phyloP scores from a whole-genome alignment of 2,888 invertebrate species.

The Neoscelio sp. region DNA sequence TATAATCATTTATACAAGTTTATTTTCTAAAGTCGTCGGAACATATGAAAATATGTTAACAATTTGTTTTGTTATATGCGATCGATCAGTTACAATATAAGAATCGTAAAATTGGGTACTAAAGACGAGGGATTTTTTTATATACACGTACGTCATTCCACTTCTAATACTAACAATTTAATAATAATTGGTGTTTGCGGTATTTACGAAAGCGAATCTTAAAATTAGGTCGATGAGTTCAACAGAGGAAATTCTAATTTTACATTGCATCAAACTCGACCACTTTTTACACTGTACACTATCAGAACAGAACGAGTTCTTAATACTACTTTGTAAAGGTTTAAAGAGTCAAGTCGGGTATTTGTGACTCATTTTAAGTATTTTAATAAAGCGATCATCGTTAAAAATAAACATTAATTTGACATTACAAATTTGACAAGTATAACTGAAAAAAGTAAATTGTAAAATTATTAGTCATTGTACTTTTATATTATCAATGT shows the following conservation, averaged over 20 bases:
- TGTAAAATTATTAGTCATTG: no score
- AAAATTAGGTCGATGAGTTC: conserved; percentile 12
- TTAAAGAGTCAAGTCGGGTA: no score
- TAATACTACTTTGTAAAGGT: conserved; percentile 51
- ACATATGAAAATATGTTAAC: conserved; percentile 13
- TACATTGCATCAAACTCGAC: conserved; percentile 10
- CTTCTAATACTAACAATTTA: conserved; percentile 6
- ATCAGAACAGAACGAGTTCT: conserved; percentile 44
- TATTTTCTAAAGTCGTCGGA: conserved; percentile 2
- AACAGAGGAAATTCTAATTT: not conserved
- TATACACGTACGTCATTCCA: not conserved
- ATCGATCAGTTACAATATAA: not conserved
- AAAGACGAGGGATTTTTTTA: conserved; percentile 4
- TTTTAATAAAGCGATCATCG: no score
- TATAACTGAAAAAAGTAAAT: no score
- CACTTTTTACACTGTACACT: conserved; percentile 53
- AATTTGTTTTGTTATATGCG: not conserved
- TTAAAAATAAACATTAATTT: no score
- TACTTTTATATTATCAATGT: no score
- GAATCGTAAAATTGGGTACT: not conserved
- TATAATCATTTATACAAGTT: conserved; percentile 18
- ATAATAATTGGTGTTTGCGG: conserved; percentile 1
- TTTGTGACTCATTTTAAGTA: no score
- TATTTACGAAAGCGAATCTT: conserved; percentile 16
- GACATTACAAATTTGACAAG: no score